Evolutionary conservation across 2,888 invertebrate genomes (phyloP).

Genomic region (Sialis lutaria): DNA sequence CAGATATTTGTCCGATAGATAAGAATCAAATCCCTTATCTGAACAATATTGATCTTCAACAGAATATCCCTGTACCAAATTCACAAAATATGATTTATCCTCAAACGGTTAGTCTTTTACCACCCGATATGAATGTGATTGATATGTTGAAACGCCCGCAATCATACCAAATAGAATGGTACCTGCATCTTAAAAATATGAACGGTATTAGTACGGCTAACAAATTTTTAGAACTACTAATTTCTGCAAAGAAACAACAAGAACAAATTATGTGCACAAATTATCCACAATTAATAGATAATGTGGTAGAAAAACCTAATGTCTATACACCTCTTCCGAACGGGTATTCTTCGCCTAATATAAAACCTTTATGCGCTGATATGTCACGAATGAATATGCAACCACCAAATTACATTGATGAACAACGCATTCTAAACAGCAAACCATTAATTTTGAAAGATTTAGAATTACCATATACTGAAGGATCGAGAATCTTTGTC

Average conservation of each 20-base stretch:
- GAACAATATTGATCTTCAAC: constrained; percentile 36
- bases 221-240: constrained; percentile 29
- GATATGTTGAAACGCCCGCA: constrained; percentile 37
- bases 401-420: background rate
- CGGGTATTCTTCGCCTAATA: constrained; percentile 8
- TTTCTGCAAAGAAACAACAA: constrained; percentile 15
- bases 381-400: background rate
- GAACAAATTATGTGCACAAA: constrained; percentile 9
- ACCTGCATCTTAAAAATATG: constrained; percentile 32
- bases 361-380: constrained; percentile 3
- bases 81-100: constrained; percentile 5
- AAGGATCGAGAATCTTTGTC: too few species aligned
- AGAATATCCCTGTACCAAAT: constrained; percentile 12
- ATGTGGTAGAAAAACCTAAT: constrained; percentile 14
- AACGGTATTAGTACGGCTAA: constrained; percentile 36
- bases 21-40: constrained; percentile 36
- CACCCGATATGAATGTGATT: constrained; percentile 34
- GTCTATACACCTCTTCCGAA: constrained; percentile 14
- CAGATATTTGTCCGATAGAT: constrained; percentile 15
- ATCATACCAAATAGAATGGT: constrained; percentile 35
- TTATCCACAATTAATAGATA: constrained; percentile 12
- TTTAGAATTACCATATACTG: constrained; percentile 1
- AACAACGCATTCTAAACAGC: background rate
- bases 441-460: constrained; percentile 1
- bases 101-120: constrained; percentile 25